Conservation (phyloP, 2,797 vertebrate species). For the Lemur catta region DNA sequence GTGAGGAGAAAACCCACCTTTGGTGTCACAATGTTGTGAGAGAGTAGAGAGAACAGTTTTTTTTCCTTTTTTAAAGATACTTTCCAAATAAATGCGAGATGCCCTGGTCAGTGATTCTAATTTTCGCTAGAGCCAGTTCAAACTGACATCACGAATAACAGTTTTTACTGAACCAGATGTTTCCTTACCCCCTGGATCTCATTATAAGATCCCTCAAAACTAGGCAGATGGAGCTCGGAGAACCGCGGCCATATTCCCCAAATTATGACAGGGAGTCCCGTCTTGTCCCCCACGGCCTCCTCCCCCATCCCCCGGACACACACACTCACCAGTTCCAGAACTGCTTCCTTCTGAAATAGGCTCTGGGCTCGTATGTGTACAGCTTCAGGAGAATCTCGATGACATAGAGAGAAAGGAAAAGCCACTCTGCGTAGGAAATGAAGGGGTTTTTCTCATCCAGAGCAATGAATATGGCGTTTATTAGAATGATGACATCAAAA, state of each 20-base stretch:
- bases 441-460: conserved; percentile 91
- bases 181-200: background rate
- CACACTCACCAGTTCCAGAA: conserved; percentile 96
- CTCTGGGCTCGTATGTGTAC: conserved; percentile 91
- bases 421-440: conserved; percentile 91
- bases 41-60: background rate
- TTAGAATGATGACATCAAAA: conserved; percentile 92
- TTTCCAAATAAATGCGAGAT: background rate
- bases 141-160: background rate
- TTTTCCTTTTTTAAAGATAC: background rate
- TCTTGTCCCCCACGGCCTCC: accelerated
- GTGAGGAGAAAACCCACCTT: background rate
- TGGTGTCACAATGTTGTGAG: background rate
- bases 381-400: conserved; percentile 93
- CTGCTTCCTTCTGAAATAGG: conserved; percentile 90
- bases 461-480: conserved; percentile 94
- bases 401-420: conserved; percentile 91
- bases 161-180: background rate
- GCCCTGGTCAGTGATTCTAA: background rate
- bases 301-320: no score
- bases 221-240: background rate
- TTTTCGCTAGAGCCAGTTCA: background rate
- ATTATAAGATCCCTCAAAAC: background rate
- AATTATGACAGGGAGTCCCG: background rate
- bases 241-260: no score